Evolutionary conservation across 2,888 invertebrate species (phyloP).

Genomic region (Diaperis boleti): DNA sequence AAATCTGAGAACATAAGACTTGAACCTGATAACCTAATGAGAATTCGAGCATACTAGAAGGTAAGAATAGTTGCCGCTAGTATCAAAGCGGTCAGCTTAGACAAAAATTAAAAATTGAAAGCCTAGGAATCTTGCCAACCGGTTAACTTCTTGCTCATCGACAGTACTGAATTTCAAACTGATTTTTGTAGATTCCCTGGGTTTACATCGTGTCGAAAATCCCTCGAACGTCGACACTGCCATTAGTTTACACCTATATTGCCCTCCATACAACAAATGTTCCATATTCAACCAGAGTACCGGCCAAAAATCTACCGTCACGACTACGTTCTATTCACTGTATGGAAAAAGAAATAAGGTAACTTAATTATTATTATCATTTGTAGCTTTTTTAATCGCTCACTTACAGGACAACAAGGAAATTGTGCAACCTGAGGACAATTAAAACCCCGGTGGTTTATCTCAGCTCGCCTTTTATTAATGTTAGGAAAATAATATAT

Average conservation of each 20-base stretch:
- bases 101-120: neutral
- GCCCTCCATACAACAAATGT: constrained; percentile 92
- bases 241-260: constrained; percentile 94
- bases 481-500: constrained; percentile 36
- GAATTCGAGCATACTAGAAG: too few relatives aligned
- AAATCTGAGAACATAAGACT: too few relatives aligned
- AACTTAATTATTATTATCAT: neutral
- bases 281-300: constrained; percentile 92
- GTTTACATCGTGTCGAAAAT: constrained; percentile 96
- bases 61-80: too few relatives aligned
- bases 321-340: constrained; percentile 94
- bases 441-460: constrained; percentile 44
- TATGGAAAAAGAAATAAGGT: constrained; percentile 81
- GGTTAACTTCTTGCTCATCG: too few relatives aligned
- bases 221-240: constrained; percentile 89
- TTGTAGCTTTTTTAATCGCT: neutral
- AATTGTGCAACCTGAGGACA: constrained; percentile 59
- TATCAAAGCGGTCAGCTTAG: neutral
- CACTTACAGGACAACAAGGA: constrained; percentile 55
- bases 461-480: constrained; percentile 15
- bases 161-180: too few relatives aligned
- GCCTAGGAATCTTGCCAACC: too few relatives aligned
- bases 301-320: constrained; percentile 77
- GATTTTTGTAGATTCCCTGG: constrained; percentile 82
- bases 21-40: too few relatives aligned